Evolutionary conservation across 2,888 invertebrate genomes (phyloP), one percentile per base, ranked within the genome.

Genomic region (Yponomeuta cagnagella): DNA sequence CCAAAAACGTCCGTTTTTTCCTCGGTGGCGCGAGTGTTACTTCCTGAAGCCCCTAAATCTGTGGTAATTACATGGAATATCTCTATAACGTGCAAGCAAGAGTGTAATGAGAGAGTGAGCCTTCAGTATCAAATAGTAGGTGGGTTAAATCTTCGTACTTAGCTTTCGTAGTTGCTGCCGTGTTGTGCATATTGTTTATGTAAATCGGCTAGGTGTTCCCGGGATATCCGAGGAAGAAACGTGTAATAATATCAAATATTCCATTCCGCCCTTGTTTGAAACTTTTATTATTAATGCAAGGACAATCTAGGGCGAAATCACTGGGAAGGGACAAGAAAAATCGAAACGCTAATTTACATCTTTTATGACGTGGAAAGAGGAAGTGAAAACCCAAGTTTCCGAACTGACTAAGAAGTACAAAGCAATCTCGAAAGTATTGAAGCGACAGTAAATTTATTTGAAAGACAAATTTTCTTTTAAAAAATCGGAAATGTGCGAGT

Each of bases 221-320:
- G 43, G 43, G 43, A 6, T 43, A 8, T 43, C 52, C 52, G 52
- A 58, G 52, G 52, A 58, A 58, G 15, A 58, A 12, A 58, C 52
- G 52, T 58, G 52, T 58, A 58, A 58, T 58, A 58, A 58, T 58
- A 58, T 58, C 52, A 58, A 58, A 15, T 58, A 58, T 58, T 58
- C 52, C 5, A 58, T 58, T 5, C 52, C 15, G 15, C 2, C 52
- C 52, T 15, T 12, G 52, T 58, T 58, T 15, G 52, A 58, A 58
- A 15, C 15, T 43, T 9, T 58, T 58, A 15, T 58, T 58, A 58
- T 58, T 12, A 58, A 58, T 58, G 52, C 52, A 58, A 12, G 52
- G 52, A 58, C 52, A 58, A 58, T 58, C 52, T 58, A 1, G 15
- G 52, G 52, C 52, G 52, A 58, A 58, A 58, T 58, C 52, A 58